phyloP scores from a whole-genome alignment of 1,140 invertebrate species.

The Belonocnema kinseyi region DNA sequence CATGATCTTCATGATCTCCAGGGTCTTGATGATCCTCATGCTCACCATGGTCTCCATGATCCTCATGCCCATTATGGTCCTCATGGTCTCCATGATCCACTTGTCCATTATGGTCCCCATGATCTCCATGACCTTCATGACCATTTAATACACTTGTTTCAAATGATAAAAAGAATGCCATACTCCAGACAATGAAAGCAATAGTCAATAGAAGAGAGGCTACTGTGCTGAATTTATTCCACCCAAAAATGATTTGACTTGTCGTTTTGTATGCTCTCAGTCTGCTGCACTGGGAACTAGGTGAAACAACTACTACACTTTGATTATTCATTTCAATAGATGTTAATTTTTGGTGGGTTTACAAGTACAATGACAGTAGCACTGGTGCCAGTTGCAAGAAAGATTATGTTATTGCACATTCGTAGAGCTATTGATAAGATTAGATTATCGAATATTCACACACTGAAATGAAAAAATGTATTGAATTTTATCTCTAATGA shows the following conservation, averaged over 20 bases:
- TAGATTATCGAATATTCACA: neutral
- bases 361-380: too few relatives aligned
- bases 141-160: neutral
- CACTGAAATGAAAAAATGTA: neutral
- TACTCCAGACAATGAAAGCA: constrained; percentile 54
- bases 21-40: constrained; percentile 7
- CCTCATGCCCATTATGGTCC: neutral
- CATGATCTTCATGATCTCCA: constrained; percentile 16
- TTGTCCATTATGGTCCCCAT: neutral
- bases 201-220: constrained; percentile 40
- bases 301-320: neutral
- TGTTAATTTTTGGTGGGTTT: neutral
- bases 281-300: neutral
- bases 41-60: neutral
- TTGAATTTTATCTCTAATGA: neutral
- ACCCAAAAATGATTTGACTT: constrained; percentile 53
- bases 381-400: neutral
- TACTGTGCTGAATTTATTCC: constrained; percentile 57
- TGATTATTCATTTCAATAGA: neutral
- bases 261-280: constrained; percentile 8
- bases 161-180: constrained; percentile 49
- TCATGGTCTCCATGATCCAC: neutral
- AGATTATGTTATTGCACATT: neutral
- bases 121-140: neutral
- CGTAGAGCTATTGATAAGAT: neutral